Base-by-base conservation (phyloP, 37 sponge, comb jelly and placozoan species). In the Mnemiopsis leidyi region DNA sequence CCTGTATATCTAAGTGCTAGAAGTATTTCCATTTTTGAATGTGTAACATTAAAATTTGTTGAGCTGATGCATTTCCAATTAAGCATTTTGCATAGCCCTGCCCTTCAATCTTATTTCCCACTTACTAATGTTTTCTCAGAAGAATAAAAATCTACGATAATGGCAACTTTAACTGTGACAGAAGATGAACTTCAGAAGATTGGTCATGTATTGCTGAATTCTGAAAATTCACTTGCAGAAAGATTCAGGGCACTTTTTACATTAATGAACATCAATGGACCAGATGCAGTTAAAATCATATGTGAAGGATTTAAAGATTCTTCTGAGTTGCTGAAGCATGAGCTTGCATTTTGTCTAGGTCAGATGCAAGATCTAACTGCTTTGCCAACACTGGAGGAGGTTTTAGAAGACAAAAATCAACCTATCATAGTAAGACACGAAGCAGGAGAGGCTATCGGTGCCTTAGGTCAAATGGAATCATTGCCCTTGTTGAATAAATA, bases 281-380 rank as follows among this genome's bases (percentile, higher is more conserved):
- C 69, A 3, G 83, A 92, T 35, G 97, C 97, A 33, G 96, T 99
- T 67, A 48, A 90, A 16, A 94, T 94, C 69, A 98, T 98, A 13
- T 82, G 94, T 0, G 24, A 26, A 1, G 92, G 95, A 28, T 95
- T 96, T 76, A 38, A 20, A 0, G 95, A 95, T 38, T 36, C 95
- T 0, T 99, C 99, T 0, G 96, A 95, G 0, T 93, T 99, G 5
- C 93, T 99, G 92, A 99, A 99, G 83, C 99, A 99, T 92, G 99
- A 99, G 83, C 95, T 96, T 69, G 99, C 99, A 25, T 99, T 96
- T 38, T 99, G 99, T 83, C 93, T 99, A 39, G 99, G 99, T 0
- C 99, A 99, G 90, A 97, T 97, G 85, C 93, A 93, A 67, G 94
- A 96, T 67, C 18, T 32, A 20, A 77, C 26, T 38, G 96, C 97